Conservation (phyloP, 2,888 invertebrate genomes). For the Spisula solida region DNA sequence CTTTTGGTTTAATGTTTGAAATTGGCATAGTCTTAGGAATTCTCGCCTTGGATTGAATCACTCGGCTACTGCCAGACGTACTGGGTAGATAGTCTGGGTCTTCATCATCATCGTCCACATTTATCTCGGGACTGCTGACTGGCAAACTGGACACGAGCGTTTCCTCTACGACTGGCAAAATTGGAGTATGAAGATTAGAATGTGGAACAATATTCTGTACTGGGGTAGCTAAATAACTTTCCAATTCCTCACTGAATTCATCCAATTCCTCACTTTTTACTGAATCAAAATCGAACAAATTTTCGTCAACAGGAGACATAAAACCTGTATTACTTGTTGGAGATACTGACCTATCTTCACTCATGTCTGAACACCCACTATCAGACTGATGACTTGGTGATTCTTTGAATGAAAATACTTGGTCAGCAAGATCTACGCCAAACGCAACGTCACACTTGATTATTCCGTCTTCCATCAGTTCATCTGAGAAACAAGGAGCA, state of each 20-base stretch:
- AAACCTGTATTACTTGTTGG: constrained; percentile 50
- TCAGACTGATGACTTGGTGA: constrained; percentile 83
- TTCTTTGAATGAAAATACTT: constrained; percentile 50
- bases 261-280: constrained; percentile 11
- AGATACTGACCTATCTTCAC: constrained; percentile 64
- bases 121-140: constrained; percentile 18
- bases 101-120: constrained; percentile 39
- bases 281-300: constrained; percentile 52
- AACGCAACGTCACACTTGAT: constrained; percentile 69
- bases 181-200: constrained; percentile 18
- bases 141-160: not conserved
- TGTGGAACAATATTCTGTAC: not conserved
- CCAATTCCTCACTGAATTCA: constrained; percentile 37
- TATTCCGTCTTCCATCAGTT: constrained; percentile 69
- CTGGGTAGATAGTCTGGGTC: constrained; percentile 39
- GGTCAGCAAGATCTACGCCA: constrained; percentile 46
- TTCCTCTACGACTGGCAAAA: not conserved
- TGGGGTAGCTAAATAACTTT: constrained; percentile 23
- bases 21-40: not conserved
- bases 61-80: not conserved
- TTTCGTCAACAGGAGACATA: constrained; percentile 31
- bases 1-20: not conserved
- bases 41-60: constrained; percentile 36
- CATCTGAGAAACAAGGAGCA: constrained; percentile 76
- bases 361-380: constrained; percentile 79